Evolutionary conservation across 2,888 invertebrate species (phyloP).

Genomic region (Syritta pipiens): DNA sequence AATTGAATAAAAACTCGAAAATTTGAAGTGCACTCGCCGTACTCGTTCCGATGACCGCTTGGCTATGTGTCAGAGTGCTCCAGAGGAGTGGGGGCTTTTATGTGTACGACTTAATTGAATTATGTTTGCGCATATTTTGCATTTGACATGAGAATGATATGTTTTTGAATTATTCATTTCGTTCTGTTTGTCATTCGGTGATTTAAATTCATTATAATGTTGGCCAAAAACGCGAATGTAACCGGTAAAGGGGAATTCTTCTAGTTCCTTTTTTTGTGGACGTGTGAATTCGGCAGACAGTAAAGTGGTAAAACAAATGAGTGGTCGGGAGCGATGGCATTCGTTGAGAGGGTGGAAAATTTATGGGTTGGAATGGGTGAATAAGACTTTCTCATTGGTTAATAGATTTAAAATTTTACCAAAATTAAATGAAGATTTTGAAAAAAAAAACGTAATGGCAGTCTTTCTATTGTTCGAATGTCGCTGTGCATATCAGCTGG

Average conservation of each 20-base stretch:
- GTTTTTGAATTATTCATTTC: slow-evolving; percentile 62
- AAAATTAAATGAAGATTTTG: too few species aligned
- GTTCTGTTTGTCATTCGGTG: background rate
- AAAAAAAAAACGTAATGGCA: too few species aligned
- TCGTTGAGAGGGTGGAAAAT: too few species aligned
- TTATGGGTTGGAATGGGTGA: too few species aligned
- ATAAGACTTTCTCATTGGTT: too few species aligned
- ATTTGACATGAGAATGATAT: slow-evolving; percentile 64
- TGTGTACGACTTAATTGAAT: slow-evolving; percentile 56
- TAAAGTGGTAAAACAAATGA: too few species aligned
- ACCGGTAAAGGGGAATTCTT: background rate
- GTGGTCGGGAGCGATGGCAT: too few species aligned
- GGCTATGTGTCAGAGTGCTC: slow-evolving; percentile 12
- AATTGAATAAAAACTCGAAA: slow-evolving; percentile 25
- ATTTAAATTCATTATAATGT: slow-evolving; percentile 1
- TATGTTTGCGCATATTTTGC: slow-evolving; percentile 46
- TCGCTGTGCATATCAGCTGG: too few species aligned
- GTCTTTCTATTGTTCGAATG: too few species aligned
- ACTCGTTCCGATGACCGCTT: slow-evolving; percentile 2
- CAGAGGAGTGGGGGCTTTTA: slow-evolving; percentile 24
- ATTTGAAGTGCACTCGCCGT: slow-evolving; percentile 16
- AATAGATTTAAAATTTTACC: too few species aligned
- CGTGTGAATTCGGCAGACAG: too few species aligned
- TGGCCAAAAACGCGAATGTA: background rate
- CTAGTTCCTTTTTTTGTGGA: too few species aligned